A percentile compares a stretch with the other conserved stretches of the same genome.
Conservation (phyloP, 2,113 vertebrate species). For the Motacilla tschutschensis region DNA sequence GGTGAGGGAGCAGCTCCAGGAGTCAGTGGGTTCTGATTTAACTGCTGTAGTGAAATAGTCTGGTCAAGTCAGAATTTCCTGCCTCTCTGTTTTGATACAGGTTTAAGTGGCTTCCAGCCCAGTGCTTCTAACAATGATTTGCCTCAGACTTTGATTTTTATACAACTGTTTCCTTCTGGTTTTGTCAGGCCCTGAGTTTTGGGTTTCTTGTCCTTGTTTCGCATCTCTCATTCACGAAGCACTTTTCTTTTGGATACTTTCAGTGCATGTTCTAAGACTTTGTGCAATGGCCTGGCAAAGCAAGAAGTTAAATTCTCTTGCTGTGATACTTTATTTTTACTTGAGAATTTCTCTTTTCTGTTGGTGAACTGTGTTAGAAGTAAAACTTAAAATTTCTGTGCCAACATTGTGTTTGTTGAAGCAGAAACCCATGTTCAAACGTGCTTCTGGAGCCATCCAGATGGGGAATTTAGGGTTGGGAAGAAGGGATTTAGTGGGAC, state of each 20-base stretch:
- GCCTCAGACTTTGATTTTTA: not conserved
- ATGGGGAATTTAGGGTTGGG: not conserved
- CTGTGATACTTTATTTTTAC: not conserved
- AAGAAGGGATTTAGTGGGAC: not conserved
- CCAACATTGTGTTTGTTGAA: not conserved
- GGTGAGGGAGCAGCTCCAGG: conserved; percentile 67
- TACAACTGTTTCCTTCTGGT: not conserved
- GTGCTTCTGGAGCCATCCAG: not conserved
- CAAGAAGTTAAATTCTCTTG: not conserved
- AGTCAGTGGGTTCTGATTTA: not conserved
- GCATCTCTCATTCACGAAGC: not conserved
- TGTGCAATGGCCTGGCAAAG: not conserved
- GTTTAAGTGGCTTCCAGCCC: rapidly evolving
- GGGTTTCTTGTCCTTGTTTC: not conserved
- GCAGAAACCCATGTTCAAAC: not conserved
- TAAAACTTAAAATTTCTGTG: not conserved
- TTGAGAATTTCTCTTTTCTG: not conserved
- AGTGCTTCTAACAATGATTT: not conserved
- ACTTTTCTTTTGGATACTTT: not conserved
- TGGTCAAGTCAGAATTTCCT: not conserved
- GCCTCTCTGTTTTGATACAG: not conserved
- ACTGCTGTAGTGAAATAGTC: not conserved
- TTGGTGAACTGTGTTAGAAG: not conserved
- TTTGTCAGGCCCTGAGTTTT: not conserved
- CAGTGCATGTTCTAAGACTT: not conserved